These are phyloP conservation scores for Acheta domesticus DNA, from an alignment of 2,888 invertebrate species.

Conservation along the genomic window DNA sequence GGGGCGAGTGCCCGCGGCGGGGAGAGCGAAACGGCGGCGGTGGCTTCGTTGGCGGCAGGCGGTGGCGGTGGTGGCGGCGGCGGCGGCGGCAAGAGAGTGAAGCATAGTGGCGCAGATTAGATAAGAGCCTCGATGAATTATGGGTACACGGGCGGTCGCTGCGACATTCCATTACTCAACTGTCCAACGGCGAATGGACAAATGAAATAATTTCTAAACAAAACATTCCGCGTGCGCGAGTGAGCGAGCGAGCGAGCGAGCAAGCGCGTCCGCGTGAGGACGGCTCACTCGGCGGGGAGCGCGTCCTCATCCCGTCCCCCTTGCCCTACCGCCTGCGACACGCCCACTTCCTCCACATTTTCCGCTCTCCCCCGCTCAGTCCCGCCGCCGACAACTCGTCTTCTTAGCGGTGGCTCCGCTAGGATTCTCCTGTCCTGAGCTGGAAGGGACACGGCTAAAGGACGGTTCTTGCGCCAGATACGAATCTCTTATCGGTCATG, in stretches of 20 bases:
- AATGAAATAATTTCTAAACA: constrained; percentile 18
- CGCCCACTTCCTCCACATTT: too few species aligned
- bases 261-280: not conserved
- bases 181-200: not conserved
- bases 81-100: not conserved
- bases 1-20: not conserved
- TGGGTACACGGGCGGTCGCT: constrained; percentile 1
- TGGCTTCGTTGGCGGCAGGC: not conserved
- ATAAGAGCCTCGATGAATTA: constrained; percentile 18
- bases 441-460: too few species aligned
- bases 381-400: too few species aligned
- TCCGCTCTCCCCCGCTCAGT: too few species aligned
- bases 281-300: not conserved
- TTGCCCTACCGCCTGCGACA: too few species aligned
- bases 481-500: too few species aligned
- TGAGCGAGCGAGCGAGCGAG: too few species aligned
- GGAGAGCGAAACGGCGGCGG: not conserved
- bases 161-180: constrained; percentile 18
- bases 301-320: not conserved
- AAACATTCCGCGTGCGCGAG: not conserved
- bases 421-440: too few species aligned
- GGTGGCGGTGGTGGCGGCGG: not conserved
- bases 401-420: too few species aligned
- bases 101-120: constrained; percentile 7
- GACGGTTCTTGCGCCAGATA: too few species aligned